A percentile compares a stretch with the other conserved stretches of the same genome.
These are phyloP conservation scores for Ophiothrix spiculata DNA, from an alignment of 35 echinoderm and acorn worm genomes.

Conservation along the genomic window DNA sequence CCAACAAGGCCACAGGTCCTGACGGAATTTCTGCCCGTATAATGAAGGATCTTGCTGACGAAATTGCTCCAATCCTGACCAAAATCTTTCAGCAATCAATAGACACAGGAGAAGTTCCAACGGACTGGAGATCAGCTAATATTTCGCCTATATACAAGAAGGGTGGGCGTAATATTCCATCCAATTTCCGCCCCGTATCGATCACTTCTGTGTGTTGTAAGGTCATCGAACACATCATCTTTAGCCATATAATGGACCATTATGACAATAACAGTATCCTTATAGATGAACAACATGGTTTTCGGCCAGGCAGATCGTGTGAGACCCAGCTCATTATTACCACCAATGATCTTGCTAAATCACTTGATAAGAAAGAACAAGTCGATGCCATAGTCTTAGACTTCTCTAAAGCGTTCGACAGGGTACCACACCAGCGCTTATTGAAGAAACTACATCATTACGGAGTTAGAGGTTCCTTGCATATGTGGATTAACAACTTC, in stretches of 20 bases:
- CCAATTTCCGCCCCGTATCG: conserved; percentile 37
- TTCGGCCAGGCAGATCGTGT: background rate
- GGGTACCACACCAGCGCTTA: conserved; percentile 31
- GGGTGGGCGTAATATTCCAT: conserved; percentile 6
- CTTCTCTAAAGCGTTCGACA: conserved; percentile 51
- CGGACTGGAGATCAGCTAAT: conserved; percentile 21
- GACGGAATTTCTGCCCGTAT: conserved; percentile 3
- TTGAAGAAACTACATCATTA: conserved; percentile 31
- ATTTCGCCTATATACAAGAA: conserved; percentile 23
- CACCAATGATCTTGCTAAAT: background rate
- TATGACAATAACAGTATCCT: no score
- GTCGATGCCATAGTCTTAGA: conserved; percentile 21
- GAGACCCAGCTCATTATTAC: conserved; percentile 1
- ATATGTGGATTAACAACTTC: background rate
- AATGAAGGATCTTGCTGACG: conserved; percentile 18
- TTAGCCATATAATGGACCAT: conserved; percentile 24
- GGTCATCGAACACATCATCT: conserved; percentile 34
- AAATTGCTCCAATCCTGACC: conserved; percentile 4
- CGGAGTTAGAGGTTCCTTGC: conserved; percentile 9
- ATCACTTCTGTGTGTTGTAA: conserved; percentile 29
- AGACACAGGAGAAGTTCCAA: background rate
- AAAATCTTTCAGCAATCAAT: conserved; percentile 28
- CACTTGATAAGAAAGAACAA: conserved; percentile 4
- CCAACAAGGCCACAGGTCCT: no score
- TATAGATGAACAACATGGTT: no score